These are phyloP conservation scores for Emmelina monodactyla DNA, from an alignment of 2,888 invertebrate species.

Conservation along the genomic window DNA sequence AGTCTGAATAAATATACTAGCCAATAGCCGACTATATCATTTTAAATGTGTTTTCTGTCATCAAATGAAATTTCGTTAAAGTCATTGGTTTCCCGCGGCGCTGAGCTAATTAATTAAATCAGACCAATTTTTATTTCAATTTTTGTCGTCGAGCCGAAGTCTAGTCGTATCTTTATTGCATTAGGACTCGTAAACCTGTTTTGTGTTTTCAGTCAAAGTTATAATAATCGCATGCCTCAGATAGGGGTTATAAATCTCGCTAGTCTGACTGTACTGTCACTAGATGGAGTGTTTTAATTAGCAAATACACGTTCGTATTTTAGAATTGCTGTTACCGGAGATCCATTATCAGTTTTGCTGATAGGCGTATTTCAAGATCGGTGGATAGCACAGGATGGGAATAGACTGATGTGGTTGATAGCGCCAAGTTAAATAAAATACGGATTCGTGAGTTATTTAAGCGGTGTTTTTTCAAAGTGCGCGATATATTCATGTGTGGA, in stretches of 20 bases:
- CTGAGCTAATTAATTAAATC: constrained; percentile 1
- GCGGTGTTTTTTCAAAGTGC: constrained; percentile 3
- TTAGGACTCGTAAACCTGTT: constrained; percentile 3
- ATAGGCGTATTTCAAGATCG: constrained; percentile 45
- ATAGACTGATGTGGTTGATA: constrained; percentile 39
- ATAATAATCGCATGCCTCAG: constrained; percentile 15
- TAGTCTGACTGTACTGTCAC: constrained; percentile 21
- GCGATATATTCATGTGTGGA: constrained; percentile 16
- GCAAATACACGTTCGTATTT: constrained; percentile 34
- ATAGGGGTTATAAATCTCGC: constrained; percentile 34
- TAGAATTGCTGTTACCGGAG: constrained; percentile 34
- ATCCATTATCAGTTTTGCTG: constrained; percentile 30
- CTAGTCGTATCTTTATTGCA: constrained; percentile 33
- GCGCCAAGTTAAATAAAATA: constrained; percentile 17
- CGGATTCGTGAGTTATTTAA: constrained; percentile 5
- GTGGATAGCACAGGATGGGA: constrained; percentile 40
- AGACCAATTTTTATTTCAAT: not conserved
- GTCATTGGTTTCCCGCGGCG: not conserved
- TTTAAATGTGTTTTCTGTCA: too few relatives aligned
- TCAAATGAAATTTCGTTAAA: too few relatives aligned
- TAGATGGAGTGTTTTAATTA: constrained; percentile 39
- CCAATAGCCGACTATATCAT: too few relatives aligned
- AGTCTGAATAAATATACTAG: too few relatives aligned
- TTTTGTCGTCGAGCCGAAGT: constrained; percentile 39
- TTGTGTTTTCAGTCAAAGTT: constrained; percentile 16